Evolutionary conservation across 2,797 vertebrate genomes (phyloP).

Genomic region (Pseudomugil tenellus): DNA sequence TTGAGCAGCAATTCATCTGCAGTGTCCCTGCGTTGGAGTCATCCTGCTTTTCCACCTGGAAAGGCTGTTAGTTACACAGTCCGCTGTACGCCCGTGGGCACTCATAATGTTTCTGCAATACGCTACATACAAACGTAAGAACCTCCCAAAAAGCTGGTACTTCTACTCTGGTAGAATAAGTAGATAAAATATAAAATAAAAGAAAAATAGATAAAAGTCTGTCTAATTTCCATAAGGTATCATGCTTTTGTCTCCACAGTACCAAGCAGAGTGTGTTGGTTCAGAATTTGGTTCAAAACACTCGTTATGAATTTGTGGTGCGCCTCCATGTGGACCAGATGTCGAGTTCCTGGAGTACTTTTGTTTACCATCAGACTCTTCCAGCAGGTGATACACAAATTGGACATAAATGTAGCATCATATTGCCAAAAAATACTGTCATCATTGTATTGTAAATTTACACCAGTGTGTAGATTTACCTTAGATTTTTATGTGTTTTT

Average conservation of each 20-base stretch:
- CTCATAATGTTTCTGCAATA: slow-evolving; percentile 90
- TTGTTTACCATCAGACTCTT: slow-evolving; percentile 89
- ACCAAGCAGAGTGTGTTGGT: slow-evolving; percentile 88
- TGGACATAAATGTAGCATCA: not conserved
- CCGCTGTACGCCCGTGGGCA: slow-evolving; percentile 92
- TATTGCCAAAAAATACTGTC: not conserved
- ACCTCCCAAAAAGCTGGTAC: too few species aligned
- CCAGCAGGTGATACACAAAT: slow-evolving; percentile 86
- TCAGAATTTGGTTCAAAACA: slow-evolving; percentile 88
- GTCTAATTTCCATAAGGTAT: not conserved
- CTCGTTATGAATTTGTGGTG: slow-evolving; percentile 95
- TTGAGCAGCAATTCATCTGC: slow-evolving; percentile 87
- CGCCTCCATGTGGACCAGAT: slow-evolving; percentile 93
- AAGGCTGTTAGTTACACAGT: slow-evolving; percentile 91
- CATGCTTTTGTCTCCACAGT: slow-evolving; percentile 73
- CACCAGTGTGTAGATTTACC: not conserved
- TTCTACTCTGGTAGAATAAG: not conserved
- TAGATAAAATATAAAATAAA: too few species aligned
- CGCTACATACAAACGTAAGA: slow-evolving; percentile 94
- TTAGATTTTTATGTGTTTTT: slow-evolving; percentile 5
- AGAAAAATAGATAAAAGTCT: too few species aligned
- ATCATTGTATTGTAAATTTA: not conserved
- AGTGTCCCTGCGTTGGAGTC: slow-evolving; percentile 90
- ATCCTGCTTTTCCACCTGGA: slow-evolving; percentile 88
- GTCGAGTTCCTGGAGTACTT: slow-evolving; percentile 94